Evolutionary conservation across 2,797 vertebrate genomes (phyloP), one percentile per base, ranked within the genome.

Genomic region (Mormyrus hasselquistii): DNA sequence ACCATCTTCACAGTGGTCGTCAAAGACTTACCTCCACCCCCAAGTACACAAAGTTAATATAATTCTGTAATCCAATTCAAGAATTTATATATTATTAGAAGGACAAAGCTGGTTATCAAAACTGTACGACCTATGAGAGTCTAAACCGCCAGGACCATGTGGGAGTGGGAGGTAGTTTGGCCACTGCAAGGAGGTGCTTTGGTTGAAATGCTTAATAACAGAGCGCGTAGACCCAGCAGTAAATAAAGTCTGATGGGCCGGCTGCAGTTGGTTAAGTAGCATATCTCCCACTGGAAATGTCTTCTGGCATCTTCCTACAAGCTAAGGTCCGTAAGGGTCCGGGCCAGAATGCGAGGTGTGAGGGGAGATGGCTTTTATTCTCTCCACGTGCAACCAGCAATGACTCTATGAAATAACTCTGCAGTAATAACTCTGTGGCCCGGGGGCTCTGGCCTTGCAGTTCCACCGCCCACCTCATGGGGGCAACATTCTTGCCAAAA

Each of bases 11-110:
- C 16, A 82, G 41, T 79, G 73, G 38, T 79, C 2, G 7, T 8
- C 38, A 47, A 41, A 41, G 2, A 82, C 38, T 79, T 79, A 44
- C 34, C 38, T 47, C 76, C 41, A 82, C 41, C 41, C 76, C 76
- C 76, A 82, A 82, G 41, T 41, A 82, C 76, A 41, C 16, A 82
- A 82, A 82, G 38, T 82, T 82, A 44, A 82, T 82, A 82, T n/a
- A 82, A 82, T 82, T 82, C 76, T 82, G 49, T 55, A 34, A 53
- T 86, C 22, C 53, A 53, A 86, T 53, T 85, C 25, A 85, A 49
- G 47, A 53, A 85, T 53, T 86, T 29, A 52, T n/a, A 53, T 53
- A 12, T 86, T 50, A 86, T 86, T 86, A 29, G 83, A 86, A 53
- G 50, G 22, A 52, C n/a, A 55, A 86, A 29, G 50, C 6, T 29